Percentiles rank a stretch among this genome's conserved stretches.
Conservation (phyloP, 1,140 invertebrate species). For the Ganaspis sp. region DNA sequence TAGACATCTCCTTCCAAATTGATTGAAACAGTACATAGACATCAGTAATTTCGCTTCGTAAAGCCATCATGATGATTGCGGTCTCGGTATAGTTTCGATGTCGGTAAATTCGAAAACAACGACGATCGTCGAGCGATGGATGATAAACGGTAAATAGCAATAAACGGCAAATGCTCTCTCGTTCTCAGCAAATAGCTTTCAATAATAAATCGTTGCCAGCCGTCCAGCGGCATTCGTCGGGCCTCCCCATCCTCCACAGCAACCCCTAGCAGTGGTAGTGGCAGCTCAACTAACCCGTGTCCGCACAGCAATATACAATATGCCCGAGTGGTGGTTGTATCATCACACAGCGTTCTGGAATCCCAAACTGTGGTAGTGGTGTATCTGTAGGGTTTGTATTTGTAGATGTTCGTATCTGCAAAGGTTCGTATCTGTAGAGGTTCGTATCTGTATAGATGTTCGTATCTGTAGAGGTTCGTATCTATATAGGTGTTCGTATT, state of each 20-base stretch:
- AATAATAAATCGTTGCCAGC: slow-evolving; percentile 61
- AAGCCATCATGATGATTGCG: slow-evolving; percentile 21
- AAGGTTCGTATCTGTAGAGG: no score
- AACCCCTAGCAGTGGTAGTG: neutral
- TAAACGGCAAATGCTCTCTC: slow-evolving; percentile 61
- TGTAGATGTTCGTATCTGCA: no score
- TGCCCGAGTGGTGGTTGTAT: no score
- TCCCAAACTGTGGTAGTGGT: no score
- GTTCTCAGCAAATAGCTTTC: slow-evolving; percentile 62
- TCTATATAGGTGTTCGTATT: no score
- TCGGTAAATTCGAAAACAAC: slow-evolving; percentile 54
- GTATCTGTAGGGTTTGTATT: no score
- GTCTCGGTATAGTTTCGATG: slow-evolving; percentile 46
- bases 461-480: no score
- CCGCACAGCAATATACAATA: no score
- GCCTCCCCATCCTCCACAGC: slow-evolving; percentile 40
- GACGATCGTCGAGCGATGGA: slow-evolving; percentile 54
- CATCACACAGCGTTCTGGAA: no score
- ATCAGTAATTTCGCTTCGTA: slow-evolving; percentile 19
- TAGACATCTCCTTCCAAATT: slow-evolving; percentile 12
- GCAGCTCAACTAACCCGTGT: neutral
- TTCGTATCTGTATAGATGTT: no score
- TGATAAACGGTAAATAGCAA: slow-evolving; percentile 62
- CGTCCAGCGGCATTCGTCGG: slow-evolving; percentile 55
- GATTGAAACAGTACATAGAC: slow-evolving; percentile 2